Conservation (phyloP, 37 sponge, comb jelly and placozoan species). For the Eunapius fragilis region DNA sequence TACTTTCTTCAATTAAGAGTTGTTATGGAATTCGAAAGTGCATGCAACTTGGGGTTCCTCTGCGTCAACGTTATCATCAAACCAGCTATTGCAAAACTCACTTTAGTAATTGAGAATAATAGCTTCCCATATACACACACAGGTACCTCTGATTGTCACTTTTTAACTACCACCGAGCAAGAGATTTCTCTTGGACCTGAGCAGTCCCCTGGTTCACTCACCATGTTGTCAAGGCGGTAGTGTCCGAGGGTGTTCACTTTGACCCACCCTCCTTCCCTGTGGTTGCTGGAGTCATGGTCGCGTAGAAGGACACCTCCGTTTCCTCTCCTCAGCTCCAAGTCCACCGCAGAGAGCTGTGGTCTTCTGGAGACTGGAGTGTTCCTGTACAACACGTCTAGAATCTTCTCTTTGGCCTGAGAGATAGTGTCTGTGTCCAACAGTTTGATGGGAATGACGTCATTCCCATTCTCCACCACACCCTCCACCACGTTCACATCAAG, state of each 20-base stretch:
- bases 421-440: conserved; percentile 95
- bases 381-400: conserved; percentile 72
- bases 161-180: too few relatives aligned
- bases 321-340: conserved; percentile 44
- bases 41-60: too few relatives aligned
- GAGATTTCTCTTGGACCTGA: too few relatives aligned
- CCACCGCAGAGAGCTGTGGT: conserved; percentile 66
- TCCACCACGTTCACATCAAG: conserved; percentile 86
- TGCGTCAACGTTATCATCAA: too few relatives aligned
- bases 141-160: too few relatives aligned
- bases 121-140: not conserved
- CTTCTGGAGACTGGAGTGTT: conserved; percentile 71
- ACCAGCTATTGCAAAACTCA: too few relatives aligned
- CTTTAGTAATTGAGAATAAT: too few relatives aligned
- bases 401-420: conserved; percentile 95
- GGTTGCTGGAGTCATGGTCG: conserved; percentile 86
- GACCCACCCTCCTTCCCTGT: conserved; percentile 81
- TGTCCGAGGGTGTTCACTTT: conserved; percentile 94
- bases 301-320: conserved; percentile 51
- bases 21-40: too few relatives aligned
- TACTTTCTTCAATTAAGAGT: too few relatives aligned
- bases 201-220: too few relatives aligned
- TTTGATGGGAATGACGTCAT: conserved; percentile 63
- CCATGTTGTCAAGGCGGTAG: conserved; percentile 84
- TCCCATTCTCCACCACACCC: conserved; percentile 65